Conservation (phyloP, 2,797 vertebrate species). For the Ispidina lecontei region DNA sequence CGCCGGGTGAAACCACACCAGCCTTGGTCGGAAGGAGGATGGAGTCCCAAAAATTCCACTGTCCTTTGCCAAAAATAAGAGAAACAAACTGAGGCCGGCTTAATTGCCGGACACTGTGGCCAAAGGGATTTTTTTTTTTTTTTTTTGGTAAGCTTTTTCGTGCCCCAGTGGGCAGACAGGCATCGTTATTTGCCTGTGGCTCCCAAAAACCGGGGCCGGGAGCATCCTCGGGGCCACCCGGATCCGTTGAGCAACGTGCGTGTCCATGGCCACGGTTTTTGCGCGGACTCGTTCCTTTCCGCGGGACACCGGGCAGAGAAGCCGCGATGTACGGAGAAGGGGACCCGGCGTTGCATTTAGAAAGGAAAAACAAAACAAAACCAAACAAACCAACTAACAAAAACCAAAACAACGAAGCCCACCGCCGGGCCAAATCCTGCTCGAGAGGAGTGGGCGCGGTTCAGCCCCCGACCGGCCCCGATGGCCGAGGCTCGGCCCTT, state of each 20-base stretch:
- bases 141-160: background rate
- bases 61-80: slow-evolving; percentile 19
- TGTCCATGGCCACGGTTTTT: accelerated
- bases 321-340: background rate
- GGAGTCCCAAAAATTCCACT: slow-evolving; percentile 14
- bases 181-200: background rate
- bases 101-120: background rate
- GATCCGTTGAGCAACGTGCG: background rate
- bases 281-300: background rate
- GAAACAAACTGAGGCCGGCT: background rate
- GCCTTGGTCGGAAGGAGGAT: background rate
- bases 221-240: background rate
- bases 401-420: background rate
- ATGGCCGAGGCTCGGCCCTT: background rate
- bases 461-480: background rate
- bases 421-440: background rate
- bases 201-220: background rate
- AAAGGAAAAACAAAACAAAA: too few relatives aligned
- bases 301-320: background rate
- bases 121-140: background rate
- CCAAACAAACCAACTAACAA: background rate
- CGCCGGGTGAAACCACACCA: accelerated
- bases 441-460: background rate
- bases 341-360: background rate
- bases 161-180: background rate